Conservation (phyloP, 2,113 vertebrate genomes). For the Conger conger region DNA sequence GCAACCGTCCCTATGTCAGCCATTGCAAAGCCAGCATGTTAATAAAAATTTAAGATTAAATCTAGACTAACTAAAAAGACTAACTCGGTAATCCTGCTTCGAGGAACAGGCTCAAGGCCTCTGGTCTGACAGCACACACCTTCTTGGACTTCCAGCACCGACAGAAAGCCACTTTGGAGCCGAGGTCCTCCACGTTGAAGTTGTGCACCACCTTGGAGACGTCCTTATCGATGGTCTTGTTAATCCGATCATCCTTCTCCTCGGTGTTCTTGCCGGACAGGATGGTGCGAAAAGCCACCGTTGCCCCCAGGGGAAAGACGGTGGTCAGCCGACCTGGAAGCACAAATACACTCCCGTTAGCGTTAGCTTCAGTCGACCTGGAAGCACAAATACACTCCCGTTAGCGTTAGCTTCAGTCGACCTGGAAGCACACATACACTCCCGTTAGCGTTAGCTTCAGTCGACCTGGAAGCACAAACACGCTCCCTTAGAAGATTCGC, state of each 20-base stretch:
- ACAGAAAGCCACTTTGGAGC: constrained; percentile 71
- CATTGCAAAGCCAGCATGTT: too few relatives aligned
- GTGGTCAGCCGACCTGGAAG: constrained; percentile 64
- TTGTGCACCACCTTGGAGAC: constrained; percentile 75
- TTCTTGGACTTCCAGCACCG: constrained; percentile 79
- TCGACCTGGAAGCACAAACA: constrained; percentile 57
- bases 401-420: constrained; percentile 47
- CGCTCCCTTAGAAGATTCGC: too few relatives aligned
- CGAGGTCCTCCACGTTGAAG: constrained; percentile 75
- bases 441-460: constrained; percentile 32
- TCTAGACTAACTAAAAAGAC: too few relatives aligned
- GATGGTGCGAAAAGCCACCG: constrained; percentile 59
- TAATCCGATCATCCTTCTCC: constrained; percentile 60
- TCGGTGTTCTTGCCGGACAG: constrained; percentile 61
- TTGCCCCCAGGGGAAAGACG: constrained; percentile 64
- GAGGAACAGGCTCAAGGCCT: too few relatives aligned
- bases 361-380: constrained; percentile 58
- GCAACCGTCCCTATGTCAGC: too few relatives aligned
- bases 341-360: constrained; percentile 8
- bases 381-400: constrained; percentile 20
- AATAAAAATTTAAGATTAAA: too few relatives aligned
- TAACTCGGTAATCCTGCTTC: too few relatives aligned
- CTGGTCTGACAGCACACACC: constrained; percentile 47
- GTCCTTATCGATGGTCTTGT: constrained; percentile 66
- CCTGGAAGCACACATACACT: constrained; percentile 51